Percentiles rank a stretch among this genome's conserved stretches.
Evolutionary conservation across 2,888 invertebrate species (phyloP).

Genomic region (Bembecia ichneumoniformis): DNA sequence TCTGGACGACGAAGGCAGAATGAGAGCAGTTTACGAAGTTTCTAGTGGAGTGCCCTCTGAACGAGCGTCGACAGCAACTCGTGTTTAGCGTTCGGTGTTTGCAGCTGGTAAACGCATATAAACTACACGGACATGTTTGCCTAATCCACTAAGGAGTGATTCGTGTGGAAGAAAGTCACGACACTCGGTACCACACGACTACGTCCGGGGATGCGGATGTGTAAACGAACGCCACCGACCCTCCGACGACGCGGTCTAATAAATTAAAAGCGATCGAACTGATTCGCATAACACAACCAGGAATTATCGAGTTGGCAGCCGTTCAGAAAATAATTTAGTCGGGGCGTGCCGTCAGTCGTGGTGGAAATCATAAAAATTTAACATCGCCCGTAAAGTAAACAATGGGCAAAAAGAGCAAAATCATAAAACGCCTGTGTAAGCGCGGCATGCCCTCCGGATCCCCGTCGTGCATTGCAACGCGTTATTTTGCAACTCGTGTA

Average conservation of each 20-base stretch:
- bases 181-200: constrained; percentile 1
- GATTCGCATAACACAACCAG: constrained; percentile 32
- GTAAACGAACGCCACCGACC: constrained; percentile 21
- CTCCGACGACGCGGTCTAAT: constrained; percentile 21
- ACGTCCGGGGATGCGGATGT: constrained; percentile 3
- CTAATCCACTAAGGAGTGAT: constrained; percentile 7
- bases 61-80: constrained; percentile 37
- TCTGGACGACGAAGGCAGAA: constrained; percentile 40
- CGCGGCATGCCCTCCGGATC: constrained; percentile 38
- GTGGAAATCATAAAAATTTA: constrained; percentile 64
- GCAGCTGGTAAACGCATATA: constrained; percentile 35
- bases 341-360: constrained; percentile 36
- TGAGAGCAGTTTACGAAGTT: constrained; percentile 55
- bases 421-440: constrained; percentile 35
- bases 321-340: constrained; percentile 51
- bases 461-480: constrained; percentile 23
- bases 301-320: constrained; percentile 60
- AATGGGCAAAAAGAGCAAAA: constrained; percentile 63
- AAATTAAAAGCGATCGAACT: constrained; percentile 46
- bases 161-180: constrained; percentile 10
- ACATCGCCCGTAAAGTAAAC: constrained; percentile 63
- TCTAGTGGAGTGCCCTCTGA: constrained; percentile 38
- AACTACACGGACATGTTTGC: constrained; percentile 8
- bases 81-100: constrained; percentile 44
- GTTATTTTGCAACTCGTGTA: constrained; percentile 27